These are phyloP conservation scores for Schizothorax lantsangensis DNA, from an alignment of 2,797 vertebrate species.

Conservation along the genomic window DNA sequence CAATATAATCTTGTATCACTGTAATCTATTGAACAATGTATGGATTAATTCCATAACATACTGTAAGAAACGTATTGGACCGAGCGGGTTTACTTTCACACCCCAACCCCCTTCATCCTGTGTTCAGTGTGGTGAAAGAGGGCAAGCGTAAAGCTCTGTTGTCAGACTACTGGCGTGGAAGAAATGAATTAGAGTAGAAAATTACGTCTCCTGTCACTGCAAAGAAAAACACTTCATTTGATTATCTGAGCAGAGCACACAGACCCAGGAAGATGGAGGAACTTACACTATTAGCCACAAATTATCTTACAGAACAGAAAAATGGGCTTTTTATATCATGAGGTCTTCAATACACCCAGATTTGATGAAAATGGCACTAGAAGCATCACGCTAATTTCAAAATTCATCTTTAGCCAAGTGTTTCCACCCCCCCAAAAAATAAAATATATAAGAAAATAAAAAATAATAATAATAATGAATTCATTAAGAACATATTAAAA, in stretches of 20 bases:
- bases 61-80: not conserved
- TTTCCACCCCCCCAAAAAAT: not conserved
- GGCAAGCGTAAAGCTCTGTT: slow-evolving; percentile 35
- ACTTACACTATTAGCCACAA: not conserved
- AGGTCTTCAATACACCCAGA: not conserved
- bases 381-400: not conserved
- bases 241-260: not conserved
- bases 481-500: too few species aligned
- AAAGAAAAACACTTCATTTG: not conserved
- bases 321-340: not conserved
- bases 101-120: not conserved
- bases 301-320: not conserved
- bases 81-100: not conserved
- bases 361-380: not conserved
- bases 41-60: not conserved
- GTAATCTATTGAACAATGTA: not conserved
- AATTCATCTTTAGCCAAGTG: too few species aligned
- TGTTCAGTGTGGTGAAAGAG: slow-evolving; percentile 37
- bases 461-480: too few species aligned
- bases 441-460: too few species aligned
- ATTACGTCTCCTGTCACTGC: not conserved
- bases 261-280: not conserved
- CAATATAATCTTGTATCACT: not conserved
- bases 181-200: slow-evolving; percentile 54
- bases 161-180: slow-evolving; percentile 50